Evolutionary conservation across 37 sponge, comb jelly and placozoan genomes (phyloP), one percentile per base, ranked within the genome.

Genomic region (Beroe ovata): DNA sequence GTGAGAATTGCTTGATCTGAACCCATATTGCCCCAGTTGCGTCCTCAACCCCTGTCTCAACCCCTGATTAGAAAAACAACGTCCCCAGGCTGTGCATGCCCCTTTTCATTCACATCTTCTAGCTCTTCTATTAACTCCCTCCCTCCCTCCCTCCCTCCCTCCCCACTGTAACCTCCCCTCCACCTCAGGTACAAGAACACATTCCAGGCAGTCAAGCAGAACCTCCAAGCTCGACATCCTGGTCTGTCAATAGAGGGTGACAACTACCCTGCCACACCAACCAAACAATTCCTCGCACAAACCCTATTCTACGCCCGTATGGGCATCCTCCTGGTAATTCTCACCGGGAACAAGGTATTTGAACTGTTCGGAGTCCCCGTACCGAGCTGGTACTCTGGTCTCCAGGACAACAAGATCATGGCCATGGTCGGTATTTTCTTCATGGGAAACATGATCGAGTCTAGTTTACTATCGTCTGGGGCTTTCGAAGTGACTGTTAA

Each of bases 401-500:
- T 69, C 38, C 60, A 60, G 69, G 61, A 54, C 36, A 88, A 88
- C 61, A 88, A 95, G 93, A 29, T 96, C 36, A 92, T 93, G 38
- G 60, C 96, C 25, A 63, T 93, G 23, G 58, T 94, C 77, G 34
- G 94, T 18, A 0, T 93, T 23, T 92, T 91, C 88, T 64, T 96
- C 54, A 42, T 94, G 32, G 92, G 92, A 11, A 89, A 93, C 34
- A 93, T 92, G 90, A 91, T 96, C 36, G 96, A 96, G 88, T 64
- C 63, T 8, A 92, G 92, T 35, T 72, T 96, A 22, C 54, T 96
- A 36, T 93, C 94, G 6, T 94, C 96, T 0, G 94, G 96, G 19
- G 96, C 96, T 1, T 96, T 96, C 89, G 96, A 96, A 69, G 94
- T 96, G 25, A 94, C 90, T 36, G 71, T 93, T 33, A 94, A 96